Evolutionary conservation across 1,140 invertebrate genomes (phyloP), one percentile per base, ranked within the genome.

Genomic region (Centruroides vittatus): DNA sequence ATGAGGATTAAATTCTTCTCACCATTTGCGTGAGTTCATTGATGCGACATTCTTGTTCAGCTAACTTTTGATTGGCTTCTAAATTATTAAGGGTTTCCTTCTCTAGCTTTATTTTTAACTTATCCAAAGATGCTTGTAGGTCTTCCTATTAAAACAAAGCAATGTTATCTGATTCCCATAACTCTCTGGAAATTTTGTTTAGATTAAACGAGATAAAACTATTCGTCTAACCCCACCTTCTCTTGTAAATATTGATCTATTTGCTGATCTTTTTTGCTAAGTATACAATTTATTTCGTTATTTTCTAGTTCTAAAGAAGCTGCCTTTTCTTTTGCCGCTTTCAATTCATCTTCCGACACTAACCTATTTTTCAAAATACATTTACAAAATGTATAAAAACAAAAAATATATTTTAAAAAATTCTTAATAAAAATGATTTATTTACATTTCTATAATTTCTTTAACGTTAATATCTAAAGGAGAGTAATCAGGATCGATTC

Each of bases 261-360:
- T 72, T 95, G 91, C 73, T 93, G 88, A 73, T 97, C 92, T 76
- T 93, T 95, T 69, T 93, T 92, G 3, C 88, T 84, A 36, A 96
- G 74, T 70, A 85, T 84, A 9, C 84, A 85, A 35, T 86, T 83
- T 68, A 96, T 80, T 61, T 95, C 90, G 3, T 82, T 83, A 72
- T 93, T 93, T 71, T 93, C 89, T 66, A 84, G 86, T 71, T 93
- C 89, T 57, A 95, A 69, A 70, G 89, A 88, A 57, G 92, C 86
- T 1, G 92, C 86, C 70, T 91, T 91, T 51, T 82, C 86, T 66
- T 87, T 81, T 1, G 89, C 89, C 8, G 86, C 86, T 2, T 89
- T 84, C 34, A 96, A 75, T 74, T 97, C 92, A 70, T 94, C 89
- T 75, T 98, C 93, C 74, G 93, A 93, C 7, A 91, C 90, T 54